Base-by-base conservation (phyloP, 2,888 invertebrate genomes). In the Lasioglossum figueresi region DNA sequence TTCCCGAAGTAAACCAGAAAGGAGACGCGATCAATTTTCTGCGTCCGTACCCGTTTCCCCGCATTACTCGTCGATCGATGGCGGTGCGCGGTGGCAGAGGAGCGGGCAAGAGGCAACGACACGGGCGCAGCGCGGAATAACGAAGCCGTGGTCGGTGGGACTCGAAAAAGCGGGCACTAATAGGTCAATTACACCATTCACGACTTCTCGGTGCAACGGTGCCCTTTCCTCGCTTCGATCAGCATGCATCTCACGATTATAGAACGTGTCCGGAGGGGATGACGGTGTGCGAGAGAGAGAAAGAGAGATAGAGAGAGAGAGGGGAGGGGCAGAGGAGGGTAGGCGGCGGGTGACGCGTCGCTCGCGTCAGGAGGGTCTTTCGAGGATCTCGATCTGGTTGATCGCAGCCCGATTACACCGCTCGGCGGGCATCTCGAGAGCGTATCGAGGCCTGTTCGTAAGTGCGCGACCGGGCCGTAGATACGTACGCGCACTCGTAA, bases 381-480 rank as follows among this genome's bases (percentile, higher is more conserved):
- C 86, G 87, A 87, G 87, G 79, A 87, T 87, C 83, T 80, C 83
- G 87, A 87, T 87, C 86, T 70, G 80, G 59, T 83, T 79, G 90
- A 84, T 90, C 88, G 84, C 78, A 76, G 79, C 73, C 76, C 86
- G 90, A 89, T 90, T 90, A 83, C 86, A 78, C 8, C 34, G 68
- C 84, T 77, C 48, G 63, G 63, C 71, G 56, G 48, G 82, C 63
- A 70, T 52, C 90, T 88, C 88, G 89, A 89, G 83, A 84, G 87
- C 80, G 83, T 79, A 79, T 87, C 83, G 85, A 88, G 70, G 34
- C 27, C 59, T 10, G 45, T 73, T 78, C 43, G 83, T 74, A 77
- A 88, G 80, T 80, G 72, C 82, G 76, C 80, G 68, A 8, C 23
- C 37, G 10, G 68, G 37, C 40, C 68, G 37, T n/a, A n/a, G 23